These are phyloP conservation scores for Eristalis tenax DNA, from an alignment of 2,888 invertebrate genomes.

Conservation along the genomic window DNA sequence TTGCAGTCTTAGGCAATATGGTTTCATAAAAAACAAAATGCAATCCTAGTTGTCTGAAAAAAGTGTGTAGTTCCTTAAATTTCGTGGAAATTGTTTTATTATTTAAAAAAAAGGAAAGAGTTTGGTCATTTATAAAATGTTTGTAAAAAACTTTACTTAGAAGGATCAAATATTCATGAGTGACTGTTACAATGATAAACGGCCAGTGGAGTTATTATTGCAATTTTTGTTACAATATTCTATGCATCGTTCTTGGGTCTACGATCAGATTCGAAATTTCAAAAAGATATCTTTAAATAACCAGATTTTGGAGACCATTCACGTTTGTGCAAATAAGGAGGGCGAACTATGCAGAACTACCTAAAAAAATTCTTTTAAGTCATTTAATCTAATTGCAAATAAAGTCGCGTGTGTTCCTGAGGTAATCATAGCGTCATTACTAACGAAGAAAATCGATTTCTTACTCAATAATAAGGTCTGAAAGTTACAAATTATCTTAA, in stretches of 20 bases:
- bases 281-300: too few species aligned
- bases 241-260: too few species aligned
- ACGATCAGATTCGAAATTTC: too few species aligned
- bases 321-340: too few species aligned
- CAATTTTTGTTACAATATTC: too few species aligned
- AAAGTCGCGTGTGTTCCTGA: background rate
- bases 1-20: slow-evolving; percentile 49
- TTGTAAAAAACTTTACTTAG: background rate
- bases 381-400: background rate
- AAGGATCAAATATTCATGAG: background rate
- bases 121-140: background rate
- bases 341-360: background rate
- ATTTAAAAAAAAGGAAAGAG: background rate
- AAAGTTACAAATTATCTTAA: background rate
- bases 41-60: background rate
- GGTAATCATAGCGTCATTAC: background rate
- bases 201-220: background rate
- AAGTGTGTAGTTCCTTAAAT: background rate
- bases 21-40: background rate
- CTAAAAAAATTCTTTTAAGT: background rate
- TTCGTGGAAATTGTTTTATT: background rate
- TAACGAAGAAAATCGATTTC: background rate
- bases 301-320: too few species aligned
- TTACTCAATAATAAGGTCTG: background rate
- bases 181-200: background rate